Base-by-base conservation (phyloP, 2,888 invertebrate genomes). In the Leptinotarsa rubiginosa region DNA sequence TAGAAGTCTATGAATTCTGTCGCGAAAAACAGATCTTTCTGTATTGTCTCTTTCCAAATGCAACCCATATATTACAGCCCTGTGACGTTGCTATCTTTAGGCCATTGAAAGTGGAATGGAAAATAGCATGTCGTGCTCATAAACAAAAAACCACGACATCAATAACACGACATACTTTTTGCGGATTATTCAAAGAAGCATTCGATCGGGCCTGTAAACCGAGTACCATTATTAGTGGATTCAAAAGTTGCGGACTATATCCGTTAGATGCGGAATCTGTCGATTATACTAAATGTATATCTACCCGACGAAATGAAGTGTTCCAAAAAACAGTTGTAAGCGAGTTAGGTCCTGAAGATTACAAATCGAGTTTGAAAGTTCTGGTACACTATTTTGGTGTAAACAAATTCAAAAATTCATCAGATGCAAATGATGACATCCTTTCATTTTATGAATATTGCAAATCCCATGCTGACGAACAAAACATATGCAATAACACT, bases 1-100 rank as follows among this genome's bases (percentile, higher is more conserved):
- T 59, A 2, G 41, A 70, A 16, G n/a, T 70, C 16, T 62, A 13
- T 20, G 62, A 70, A 31, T 70, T 70, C 47, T 70, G 70, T 70
- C n/a, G 3, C 12, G 41, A 59, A n/a, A 59, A 62, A 12, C 15
- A 52, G 5, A 52, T 52, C 2, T 16, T 52, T 16, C n/a, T 18
- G n/a, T 52, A n/a, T 52, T 52, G 22, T 12, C 22, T 41, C 16
- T 62, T 7, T 70, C 62, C 70, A 10, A 70, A 70, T 18, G 25
- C 70, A 4, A 70, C 62, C 4, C 62, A 70, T 18, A 62, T 70
- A 31, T 25, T 31, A 31, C 31, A 31, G 31, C n/a, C 56, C 13
- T 49, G 16, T 16, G 49, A 49, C 16, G 15, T 49, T 52, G 25
- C 69, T 54, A 22, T 56, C 31, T 20, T 69, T 18, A 31, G 54